Evolutionary conservation across 2,888 invertebrate species (phyloP).

Genomic region (Hedya salicella): DNA sequence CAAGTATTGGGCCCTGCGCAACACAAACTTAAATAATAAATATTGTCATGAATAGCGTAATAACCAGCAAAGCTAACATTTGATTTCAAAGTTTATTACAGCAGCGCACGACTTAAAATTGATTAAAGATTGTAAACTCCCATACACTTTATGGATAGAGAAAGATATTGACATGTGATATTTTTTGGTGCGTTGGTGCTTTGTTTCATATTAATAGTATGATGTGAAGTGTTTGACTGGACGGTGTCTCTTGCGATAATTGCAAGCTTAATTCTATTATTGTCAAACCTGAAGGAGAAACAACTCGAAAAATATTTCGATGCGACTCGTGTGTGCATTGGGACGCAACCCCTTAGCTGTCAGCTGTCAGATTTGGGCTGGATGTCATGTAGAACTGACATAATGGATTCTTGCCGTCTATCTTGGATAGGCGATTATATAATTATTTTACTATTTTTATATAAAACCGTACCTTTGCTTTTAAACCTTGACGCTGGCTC

Average conservation of each 20-base stretch:
- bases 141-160: conserved; percentile 45
- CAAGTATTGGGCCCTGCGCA: conserved; percentile 59
- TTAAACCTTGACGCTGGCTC: too few relatives aligned
- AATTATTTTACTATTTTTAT: too few relatives aligned
- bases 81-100: conserved; percentile 49
- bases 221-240: conserved; percentile 33
- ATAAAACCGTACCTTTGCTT: too few relatives aligned
- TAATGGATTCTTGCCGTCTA: too few relatives aligned
- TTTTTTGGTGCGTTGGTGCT: conserved; percentile 66
- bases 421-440: too few relatives aligned
- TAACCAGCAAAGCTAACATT: conserved; percentile 48
- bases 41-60: conserved; percentile 58
- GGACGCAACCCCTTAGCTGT: too few relatives aligned
- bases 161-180: conserved; percentile 52
- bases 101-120: neutral
- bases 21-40: conserved; percentile 68
- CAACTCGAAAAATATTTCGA: too few relatives aligned
- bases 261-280: too few relatives aligned
- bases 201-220: conserved; percentile 60
- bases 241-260: neutral
- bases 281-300: too few relatives aligned
- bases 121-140: neutral
- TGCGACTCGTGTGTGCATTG: too few relatives aligned
- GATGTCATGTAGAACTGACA: too few relatives aligned
- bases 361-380: too few relatives aligned